phyloP scores from a whole-genome alignment of 1,140 invertebrate species.

The Trichomalopsis sarcophagae region DNA sequence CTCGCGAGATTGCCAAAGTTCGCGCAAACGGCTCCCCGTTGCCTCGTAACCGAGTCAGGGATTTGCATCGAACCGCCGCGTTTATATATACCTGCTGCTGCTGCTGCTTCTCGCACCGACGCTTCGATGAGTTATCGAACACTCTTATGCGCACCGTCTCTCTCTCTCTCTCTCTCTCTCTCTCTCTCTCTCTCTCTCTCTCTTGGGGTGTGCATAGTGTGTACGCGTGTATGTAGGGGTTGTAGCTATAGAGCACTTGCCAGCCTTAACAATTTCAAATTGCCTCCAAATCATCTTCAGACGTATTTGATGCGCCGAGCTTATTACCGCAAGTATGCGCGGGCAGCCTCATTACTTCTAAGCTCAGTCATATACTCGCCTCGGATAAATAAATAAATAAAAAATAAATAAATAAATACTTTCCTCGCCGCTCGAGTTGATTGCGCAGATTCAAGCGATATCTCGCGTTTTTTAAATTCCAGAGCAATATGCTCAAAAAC shows the following conservation, averaged over 20 bases:
- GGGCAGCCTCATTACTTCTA: too few relatives aligned
- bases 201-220: neutral
- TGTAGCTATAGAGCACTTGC: neutral
- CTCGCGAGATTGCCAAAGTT: conserved; percentile 59
- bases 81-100: conserved; percentile 33
- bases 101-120: conserved; percentile 2
- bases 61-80: conserved; percentile 48
- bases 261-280: conserved; percentile 17
- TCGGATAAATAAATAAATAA: too few relatives aligned
- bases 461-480: neutral
- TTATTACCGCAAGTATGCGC: neutral
- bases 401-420: too few relatives aligned
- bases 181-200: neutral
- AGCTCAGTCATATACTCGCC: too few relatives aligned
- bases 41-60: conserved; percentile 50
- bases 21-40: conserved; percentile 54
- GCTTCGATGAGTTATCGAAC: conserved; percentile 41
- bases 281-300: neutral
- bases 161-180: neutral
- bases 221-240: neutral
- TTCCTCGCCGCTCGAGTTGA: too few relatives aligned
- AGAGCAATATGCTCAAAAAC: too few relatives aligned
- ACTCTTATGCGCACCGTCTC: neutral
- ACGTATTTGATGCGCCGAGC: neutral
- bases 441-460: too few relatives aligned